Evolutionary conservation across 2,797 vertebrate species (phyloP).

Genomic region (Macroramphosus scolopax): DNA sequence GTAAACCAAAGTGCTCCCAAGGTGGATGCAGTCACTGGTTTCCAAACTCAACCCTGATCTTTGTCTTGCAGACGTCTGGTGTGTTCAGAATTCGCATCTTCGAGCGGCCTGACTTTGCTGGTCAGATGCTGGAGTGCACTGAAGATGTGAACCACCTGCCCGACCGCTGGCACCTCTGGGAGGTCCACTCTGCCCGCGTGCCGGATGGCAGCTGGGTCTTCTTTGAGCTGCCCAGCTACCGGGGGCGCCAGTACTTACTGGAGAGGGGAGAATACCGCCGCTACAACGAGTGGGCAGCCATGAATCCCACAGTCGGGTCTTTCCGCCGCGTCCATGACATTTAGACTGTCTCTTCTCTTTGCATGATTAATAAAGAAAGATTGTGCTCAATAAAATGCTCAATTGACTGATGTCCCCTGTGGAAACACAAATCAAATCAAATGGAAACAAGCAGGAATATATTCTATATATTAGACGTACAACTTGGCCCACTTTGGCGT

Average conservation of each 20-base stretch:
- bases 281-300: conserved; percentile 60
- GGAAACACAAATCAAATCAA: too few species aligned
- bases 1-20: too few species aligned
- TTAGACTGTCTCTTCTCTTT: conserved; percentile 29
- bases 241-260: conserved; percentile 64
- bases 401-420: too few species aligned
- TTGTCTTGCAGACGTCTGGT: conserved; percentile 51
- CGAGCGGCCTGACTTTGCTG: conserved; percentile 43
- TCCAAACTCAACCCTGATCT: too few species aligned
- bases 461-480: too few species aligned
- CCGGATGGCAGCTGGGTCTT: conserved; percentile 52
- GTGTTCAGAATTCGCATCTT: conserved; percentile 46
- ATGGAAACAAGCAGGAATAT: too few species aligned
- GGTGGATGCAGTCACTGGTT: too few species aligned
- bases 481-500: too few species aligned
- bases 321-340: conserved; percentile 20
- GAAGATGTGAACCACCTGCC: conserved; percentile 36
- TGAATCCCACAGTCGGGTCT: conserved; percentile 50
- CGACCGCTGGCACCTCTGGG: conserved; percentile 21
- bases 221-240: conserved; percentile 51
- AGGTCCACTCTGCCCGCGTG: conserved; percentile 51
- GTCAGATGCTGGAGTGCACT: conserved; percentile 43
- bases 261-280: conserved; percentile 60
- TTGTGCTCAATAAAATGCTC: conserved; percentile 19
- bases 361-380: conserved; percentile 43